Conservation (phyloP, 2,113 vertebrate species). For the Saimiri boliviensis region DNA sequence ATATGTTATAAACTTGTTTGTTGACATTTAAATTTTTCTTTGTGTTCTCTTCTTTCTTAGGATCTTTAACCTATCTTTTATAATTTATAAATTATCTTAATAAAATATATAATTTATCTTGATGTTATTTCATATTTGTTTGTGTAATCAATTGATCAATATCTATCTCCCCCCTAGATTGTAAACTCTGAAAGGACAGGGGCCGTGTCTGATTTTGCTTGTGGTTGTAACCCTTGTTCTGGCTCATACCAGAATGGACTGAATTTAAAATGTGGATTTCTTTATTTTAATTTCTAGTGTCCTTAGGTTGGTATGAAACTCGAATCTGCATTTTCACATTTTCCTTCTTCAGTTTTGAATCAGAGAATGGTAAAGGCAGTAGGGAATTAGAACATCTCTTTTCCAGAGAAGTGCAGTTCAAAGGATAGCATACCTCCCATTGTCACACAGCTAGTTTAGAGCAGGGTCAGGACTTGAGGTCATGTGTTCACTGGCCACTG, state of each 20-base stretch:
- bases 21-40: not conserved
- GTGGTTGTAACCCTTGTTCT: not conserved
- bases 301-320: not conserved
- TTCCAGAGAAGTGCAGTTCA: not conserved
- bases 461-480: not conserved
- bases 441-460: not conserved
- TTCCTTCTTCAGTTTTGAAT: not conserved
- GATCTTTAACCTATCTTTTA: not conserved
- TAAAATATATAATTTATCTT: not conserved
- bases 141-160: not conserved
- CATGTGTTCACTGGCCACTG: not conserved
- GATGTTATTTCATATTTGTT: not conserved
- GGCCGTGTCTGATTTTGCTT: not conserved
- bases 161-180: not conserved
- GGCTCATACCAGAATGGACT: not conserved
- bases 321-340: not conserved
- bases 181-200: not conserved
- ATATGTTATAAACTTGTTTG: not conserved
- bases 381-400: not conserved
- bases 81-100: too few relatives aligned
- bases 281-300: not conserved
- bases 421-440: fast-evolving
- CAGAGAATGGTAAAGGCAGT: not conserved
- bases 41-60: not conserved
- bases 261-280: not conserved